These are phyloP conservation scores for Rhopilema esculentum DNA, from an alignment of 30 jellyfish, hydroid and myxozoan genomes.

Conservation along the genomic window DNA sequence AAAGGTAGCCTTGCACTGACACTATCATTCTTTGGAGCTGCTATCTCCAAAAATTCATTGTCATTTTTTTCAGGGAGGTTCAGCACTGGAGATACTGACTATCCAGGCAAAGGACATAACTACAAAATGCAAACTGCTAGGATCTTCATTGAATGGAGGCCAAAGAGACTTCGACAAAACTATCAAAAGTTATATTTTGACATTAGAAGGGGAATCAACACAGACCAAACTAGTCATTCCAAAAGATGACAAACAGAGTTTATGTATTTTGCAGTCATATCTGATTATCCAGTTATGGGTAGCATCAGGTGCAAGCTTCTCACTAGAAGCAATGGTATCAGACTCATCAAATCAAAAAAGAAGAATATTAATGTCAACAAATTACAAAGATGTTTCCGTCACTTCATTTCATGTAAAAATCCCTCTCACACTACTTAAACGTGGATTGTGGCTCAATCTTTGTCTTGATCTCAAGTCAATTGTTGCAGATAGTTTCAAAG, in stretches of 20 bases:
- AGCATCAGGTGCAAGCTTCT: slow-evolving; percentile 67
- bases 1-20: no score
- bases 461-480: slow-evolving; percentile 78
- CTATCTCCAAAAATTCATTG: no score
- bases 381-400: slow-evolving; percentile 73
- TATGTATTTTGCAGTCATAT: slow-evolving; percentile 75
- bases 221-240: slow-evolving; percentile 78
- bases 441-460: slow-evolving; percentile 80
- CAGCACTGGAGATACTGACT: slow-evolving; percentile 75
- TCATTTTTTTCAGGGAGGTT: slow-evolving; percentile 86
- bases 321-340: slow-evolving; percentile 70
- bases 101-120: slow-evolving; percentile 81
- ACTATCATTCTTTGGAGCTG: no score
- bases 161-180: slow-evolving; percentile 80
- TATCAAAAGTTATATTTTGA: slow-evolving; percentile 65
- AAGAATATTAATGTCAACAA: slow-evolving; percentile 81
- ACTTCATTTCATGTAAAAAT: slow-evolving; percentile 92
- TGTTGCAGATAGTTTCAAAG: slow-evolving; percentile 68
- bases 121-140: slow-evolving; percentile 72
- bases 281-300: slow-evolving; percentile 74
- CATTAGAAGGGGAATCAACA: slow-evolving; percentile 90
- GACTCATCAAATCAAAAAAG: slow-evolving; percentile 72
- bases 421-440: slow-evolving; percentile 63
- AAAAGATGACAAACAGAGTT: slow-evolving; percentile 72
- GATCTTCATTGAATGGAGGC: slow-evolving; percentile 62